phyloP scores from a whole-genome alignment of 2,888 invertebrate genomes.

The Eupithecia subumbrata region DNA sequence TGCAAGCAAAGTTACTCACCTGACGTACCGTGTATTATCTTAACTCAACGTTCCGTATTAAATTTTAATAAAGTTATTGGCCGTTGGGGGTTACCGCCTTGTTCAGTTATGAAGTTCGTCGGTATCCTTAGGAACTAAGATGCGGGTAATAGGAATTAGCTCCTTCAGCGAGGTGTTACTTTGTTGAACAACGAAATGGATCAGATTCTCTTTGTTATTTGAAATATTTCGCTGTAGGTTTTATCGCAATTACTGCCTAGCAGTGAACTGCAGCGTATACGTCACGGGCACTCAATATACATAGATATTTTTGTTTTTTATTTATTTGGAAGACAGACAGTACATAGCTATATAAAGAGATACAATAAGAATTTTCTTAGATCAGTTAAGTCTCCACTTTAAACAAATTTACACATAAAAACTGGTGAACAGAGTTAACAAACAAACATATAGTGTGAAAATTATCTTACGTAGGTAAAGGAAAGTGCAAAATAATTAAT shows the following conservation, averaged over 20 bases:
- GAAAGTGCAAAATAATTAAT: too few relatives aligned
- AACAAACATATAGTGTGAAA: too few relatives aligned
- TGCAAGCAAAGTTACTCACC: conserved; percentile 34
- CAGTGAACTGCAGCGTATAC: not conserved
- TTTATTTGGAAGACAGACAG: too few relatives aligned
- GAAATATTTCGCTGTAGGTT: not conserved
- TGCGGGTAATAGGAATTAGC: not conserved
- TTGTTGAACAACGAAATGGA: not conserved
- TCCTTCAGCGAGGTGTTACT: not conserved
- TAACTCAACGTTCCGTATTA: conserved; percentile 27
- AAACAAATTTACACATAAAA: too few relatives aligned
- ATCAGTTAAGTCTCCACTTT: too few relatives aligned
- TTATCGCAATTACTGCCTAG: not conserved
- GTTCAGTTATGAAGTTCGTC: conserved; percentile 29
- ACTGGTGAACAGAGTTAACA: too few relatives aligned
- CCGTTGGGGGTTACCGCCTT: conserved; percentile 25
- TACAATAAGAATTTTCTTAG: too few relatives aligned
- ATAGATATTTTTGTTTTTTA: too few relatives aligned
- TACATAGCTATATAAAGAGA: too few relatives aligned
- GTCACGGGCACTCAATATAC: not conserved
- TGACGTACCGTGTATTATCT: conserved; percentile 32
- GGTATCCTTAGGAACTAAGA: conserved; percentile 14
- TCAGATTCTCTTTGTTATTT: not conserved
- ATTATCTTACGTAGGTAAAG: too few relatives aligned
- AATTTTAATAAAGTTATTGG: conserved; percentile 34